Evolutionary conservation across 2,797 vertebrate genomes (phyloP).

Genomic region (Typhlichthys eigenmanni): DNA sequence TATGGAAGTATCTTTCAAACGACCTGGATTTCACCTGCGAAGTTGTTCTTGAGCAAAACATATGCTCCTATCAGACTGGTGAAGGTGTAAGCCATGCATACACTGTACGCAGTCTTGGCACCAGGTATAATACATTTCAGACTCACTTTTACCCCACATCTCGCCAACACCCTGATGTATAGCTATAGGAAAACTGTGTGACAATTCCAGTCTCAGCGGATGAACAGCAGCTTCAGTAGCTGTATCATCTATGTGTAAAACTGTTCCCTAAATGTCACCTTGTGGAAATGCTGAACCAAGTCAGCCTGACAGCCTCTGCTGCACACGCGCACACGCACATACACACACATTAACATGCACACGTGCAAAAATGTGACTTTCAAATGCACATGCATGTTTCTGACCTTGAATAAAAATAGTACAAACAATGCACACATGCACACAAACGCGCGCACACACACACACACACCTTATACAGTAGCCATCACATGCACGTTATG

Average conservation of each 20-base stretch:
- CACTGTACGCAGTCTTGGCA: too few relatives aligned
- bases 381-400: not conserved
- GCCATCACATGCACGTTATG: too few relatives aligned
- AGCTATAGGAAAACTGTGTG: slow-evolving; percentile 11
- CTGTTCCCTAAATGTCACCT: slow-evolving; percentile 73
- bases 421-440: not conserved
- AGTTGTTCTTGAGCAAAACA: too few relatives aligned
- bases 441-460: not conserved
- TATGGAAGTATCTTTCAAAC: too few relatives aligned
- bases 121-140: not conserved
- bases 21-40: too few relatives aligned
- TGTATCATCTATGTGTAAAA: slow-evolving; percentile 61
- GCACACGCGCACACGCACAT: slow-evolving; percentile 15
- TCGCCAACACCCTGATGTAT: slow-evolving; percentile 30
- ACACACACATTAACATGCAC: slow-evolving; percentile 3
- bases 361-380: not conserved
- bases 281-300: slow-evolving; percentile 58
- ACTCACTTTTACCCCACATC: not conserved
- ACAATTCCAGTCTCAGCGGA: slow-evolving; percentile 49
- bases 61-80: too few relatives aligned
- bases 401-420: not conserved
- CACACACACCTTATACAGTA: too few relatives aligned
- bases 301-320: slow-evolving; percentile 28
- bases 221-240: slow-evolving; percentile 61
- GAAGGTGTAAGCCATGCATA: too few relatives aligned